Base-by-base conservation (phyloP, 2,888 invertebrate genomes). In the Clusia tigrina region DNA sequence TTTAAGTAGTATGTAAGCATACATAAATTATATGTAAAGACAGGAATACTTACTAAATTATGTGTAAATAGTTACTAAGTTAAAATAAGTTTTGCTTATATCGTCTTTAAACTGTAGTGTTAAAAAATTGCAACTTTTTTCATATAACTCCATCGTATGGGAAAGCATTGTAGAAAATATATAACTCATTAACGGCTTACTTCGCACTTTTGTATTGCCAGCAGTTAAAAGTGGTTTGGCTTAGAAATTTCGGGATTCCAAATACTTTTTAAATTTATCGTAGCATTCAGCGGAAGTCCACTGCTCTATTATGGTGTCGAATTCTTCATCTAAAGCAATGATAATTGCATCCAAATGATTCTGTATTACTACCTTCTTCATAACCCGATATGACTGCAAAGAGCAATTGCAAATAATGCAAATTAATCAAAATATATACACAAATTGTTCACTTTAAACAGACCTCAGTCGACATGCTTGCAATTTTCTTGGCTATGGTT, bases 391-490 rank as follows among this genome's bases (percentile, higher is more conserved):
- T n/a, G 80, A 71, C 83, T 83, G 65, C 0, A 65, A 63, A 20
- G n/a, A n/a, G n/a, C n/a, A n/a, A n/a, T n/a, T 32, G 38, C 2
- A 57, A 66, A 64, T 54, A 46, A 59, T 6, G 32, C n/a, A 61
- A 63, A 57, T 18, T 12, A 59, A 17, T 3, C 22, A 9, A 1
- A 24, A n/a, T 9, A 2, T 5, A 0, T 2, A 6, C 32, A 12
- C 12, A 38, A 22, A 15, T 56, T 10, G n/a, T n/a, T n/a, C 2
- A 17, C 6, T 20, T 37, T 2, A 15, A n/a, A 37, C 18, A 12
- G 3, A 95, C 95, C 87, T 92, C 90, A 62, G 87, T 84, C 0
- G 94, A 92, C 73, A 91, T 89, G 48, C 86, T 85, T 23, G 93
- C 90, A 81, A 95, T 89, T 63, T 88, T 87, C 69, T 87, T 87